Percentiles rank a stretch among this genome's conserved stretches.
Evolutionary conservation across 2,797 vertebrate genomes (phyloP).

Genomic region (Acrossocheilus fasciatus): DNA sequence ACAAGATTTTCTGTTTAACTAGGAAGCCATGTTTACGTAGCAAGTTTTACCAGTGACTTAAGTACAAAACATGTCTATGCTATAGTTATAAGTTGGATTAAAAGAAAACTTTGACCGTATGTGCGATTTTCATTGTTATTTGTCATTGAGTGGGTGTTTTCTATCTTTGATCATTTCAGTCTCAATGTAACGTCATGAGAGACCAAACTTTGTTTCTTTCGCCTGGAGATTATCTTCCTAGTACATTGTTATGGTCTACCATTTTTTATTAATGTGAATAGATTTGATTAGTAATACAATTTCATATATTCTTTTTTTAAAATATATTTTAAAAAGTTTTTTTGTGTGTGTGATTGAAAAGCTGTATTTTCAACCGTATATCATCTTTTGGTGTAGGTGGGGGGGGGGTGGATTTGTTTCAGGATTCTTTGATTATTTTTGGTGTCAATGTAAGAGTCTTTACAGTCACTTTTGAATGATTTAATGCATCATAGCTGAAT

Average conservation of each 20-base stretch:
- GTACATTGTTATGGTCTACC: neutral
- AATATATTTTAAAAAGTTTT: neutral
- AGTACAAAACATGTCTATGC: conserved; percentile 24
- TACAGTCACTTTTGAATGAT: neutral
- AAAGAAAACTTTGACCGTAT: conserved; percentile 7
- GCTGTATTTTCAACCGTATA: neutral
- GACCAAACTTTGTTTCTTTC: neutral
- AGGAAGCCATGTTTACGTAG: conserved; percentile 10
- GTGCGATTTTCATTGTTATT: neutral
- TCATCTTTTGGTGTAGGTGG: too few relatives aligned
- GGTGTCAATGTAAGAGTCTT: neutral
- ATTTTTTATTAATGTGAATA: neutral
- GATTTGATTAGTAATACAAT: neutral
- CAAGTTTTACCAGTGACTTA: neutral
- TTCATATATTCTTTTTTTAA: neutral
- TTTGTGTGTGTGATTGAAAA: neutral
- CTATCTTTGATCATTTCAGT: neutral
- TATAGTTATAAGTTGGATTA: conserved; percentile 25
- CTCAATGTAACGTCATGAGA: neutral
- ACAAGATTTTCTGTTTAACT: conserved; percentile 60
- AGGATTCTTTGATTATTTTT: too few relatives aligned
- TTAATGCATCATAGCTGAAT: neutral
- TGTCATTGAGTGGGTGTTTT: neutral
- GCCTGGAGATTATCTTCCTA: neutral
- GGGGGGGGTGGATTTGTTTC: too few relatives aligned